phyloP scores from a whole-genome alignment of 1,140 invertebrate species.

The Catajapyx aquilonaris region DNA sequence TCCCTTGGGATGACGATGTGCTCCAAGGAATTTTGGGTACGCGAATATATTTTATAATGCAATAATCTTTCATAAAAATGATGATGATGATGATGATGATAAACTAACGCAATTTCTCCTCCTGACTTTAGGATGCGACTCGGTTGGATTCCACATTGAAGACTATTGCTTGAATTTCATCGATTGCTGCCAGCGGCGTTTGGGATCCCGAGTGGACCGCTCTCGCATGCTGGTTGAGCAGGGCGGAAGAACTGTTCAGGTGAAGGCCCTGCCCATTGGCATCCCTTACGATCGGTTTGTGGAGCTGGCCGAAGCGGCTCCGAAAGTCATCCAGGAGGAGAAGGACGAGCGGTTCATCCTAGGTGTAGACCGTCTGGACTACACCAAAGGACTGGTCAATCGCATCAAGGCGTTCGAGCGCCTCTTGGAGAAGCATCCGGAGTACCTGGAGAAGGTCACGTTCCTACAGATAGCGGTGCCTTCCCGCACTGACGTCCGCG shows the following conservation, averaged over 20 bases:
- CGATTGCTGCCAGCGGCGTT: slow-evolving; percentile 21
- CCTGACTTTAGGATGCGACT: slow-evolving; percentile 17
- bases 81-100: too few relatives aligned
- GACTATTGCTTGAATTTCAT: slow-evolving; percentile 24
- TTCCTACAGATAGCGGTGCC: slow-evolving; percentile 20
- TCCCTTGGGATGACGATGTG: slow-evolving; percentile 24
- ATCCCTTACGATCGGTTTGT: slow-evolving; percentile 22
- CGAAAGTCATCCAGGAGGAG: slow-evolving; percentile 16
- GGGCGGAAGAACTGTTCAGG: slow-evolving; percentile 18
- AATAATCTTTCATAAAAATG: neutral
- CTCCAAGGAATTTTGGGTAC: slow-evolving; percentile 22
- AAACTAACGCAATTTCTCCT: slow-evolving; percentile 23
- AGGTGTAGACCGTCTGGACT: slow-evolving; percentile 24
- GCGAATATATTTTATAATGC: slow-evolving; percentile 2
- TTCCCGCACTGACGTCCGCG: slow-evolving; percentile 23
- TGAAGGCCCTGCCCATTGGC: slow-evolving; percentile 19
- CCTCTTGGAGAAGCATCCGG: slow-evolving; percentile 20
- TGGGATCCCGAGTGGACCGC: slow-evolving; percentile 21
- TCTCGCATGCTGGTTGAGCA: slow-evolving; percentile 19
- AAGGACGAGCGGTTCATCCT: slow-evolving; percentile 19
- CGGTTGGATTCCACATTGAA: slow-evolving; percentile 25
- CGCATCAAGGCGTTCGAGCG: slow-evolving; percentile 21
- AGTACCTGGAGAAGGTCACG: slow-evolving; percentile 18
- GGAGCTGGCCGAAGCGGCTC: slow-evolving; percentile 17
- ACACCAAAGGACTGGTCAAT: slow-evolving; percentile 25